phyloP scores from a whole-genome alignment of 2,888 invertebrate genomes.

The Sinopyrophorus schimmeli region DNA sequence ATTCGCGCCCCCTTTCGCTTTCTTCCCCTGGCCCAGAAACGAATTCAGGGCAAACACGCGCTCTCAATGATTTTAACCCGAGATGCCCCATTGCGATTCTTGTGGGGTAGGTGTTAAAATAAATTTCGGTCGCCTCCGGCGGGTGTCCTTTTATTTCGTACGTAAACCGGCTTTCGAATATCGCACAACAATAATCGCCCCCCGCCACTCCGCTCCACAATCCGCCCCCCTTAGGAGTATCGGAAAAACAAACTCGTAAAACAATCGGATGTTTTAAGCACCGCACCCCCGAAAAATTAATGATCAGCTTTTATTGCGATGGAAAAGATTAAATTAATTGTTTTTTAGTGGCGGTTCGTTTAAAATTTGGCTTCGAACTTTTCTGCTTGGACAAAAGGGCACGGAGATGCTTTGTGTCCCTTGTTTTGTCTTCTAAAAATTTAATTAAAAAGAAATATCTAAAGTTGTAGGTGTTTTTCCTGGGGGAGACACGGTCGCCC shows the following conservation, averaged over 20 bases:
- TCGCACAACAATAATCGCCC: constrained; percentile 6
- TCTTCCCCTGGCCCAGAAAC: constrained; percentile 13
- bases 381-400: no score
- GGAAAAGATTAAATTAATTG: no score
- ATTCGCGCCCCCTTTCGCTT: constrained; percentile 10
- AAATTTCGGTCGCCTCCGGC: constrained; percentile 11
- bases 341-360: no score
- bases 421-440: no score
- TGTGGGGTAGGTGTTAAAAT: constrained; percentile 26
- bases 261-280: constrained; percentile 3
- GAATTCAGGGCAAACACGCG: constrained; percentile 32
- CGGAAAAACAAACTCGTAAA: constrained; percentile 14
- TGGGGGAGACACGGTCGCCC: no score
- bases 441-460: no score
- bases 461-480: no score
- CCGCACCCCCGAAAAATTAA: no score
- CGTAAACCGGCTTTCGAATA: constrained; percentile 13
- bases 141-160: constrained; percentile 9
- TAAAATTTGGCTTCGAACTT: no score
- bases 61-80: constrained; percentile 26
- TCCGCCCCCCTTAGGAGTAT: constrained; percentile 1
- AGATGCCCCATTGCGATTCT: constrained; percentile 25
- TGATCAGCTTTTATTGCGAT: no score
- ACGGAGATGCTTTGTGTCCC: no score
- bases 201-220: constrained; percentile 4